phyloP scores from a whole-genome alignment of 2,113 vertebrate genomes.

The Crypturellus undulatus region DNA sequence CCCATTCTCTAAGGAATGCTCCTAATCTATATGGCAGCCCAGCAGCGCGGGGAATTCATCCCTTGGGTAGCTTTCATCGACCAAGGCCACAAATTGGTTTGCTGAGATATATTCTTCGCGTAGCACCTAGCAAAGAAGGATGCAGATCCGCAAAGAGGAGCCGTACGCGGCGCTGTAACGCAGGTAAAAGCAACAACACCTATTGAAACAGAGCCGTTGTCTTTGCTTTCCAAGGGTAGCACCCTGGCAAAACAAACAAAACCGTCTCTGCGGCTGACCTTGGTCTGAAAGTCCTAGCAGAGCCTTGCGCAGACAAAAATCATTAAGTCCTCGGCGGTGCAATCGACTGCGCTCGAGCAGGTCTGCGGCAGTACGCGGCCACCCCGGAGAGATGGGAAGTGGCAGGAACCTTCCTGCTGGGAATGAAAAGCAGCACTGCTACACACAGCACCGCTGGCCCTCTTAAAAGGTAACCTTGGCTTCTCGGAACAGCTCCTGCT shows the following conservation, averaged over 20 bases:
- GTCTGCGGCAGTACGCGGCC: not conserved
- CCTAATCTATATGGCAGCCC: not conserved
- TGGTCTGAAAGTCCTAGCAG: not conserved
- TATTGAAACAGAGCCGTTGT: not conserved
- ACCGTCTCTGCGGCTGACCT: not conserved
- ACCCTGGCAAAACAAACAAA: not conserved
- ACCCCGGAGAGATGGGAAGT: not conserved
- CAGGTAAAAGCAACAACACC: not conserved
- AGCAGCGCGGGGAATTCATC: accelerated
- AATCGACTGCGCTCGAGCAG: not conserved
- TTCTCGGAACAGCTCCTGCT: not conserved
- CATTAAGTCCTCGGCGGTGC: not conserved
- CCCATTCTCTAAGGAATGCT: not conserved
- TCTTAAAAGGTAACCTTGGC: not conserved
- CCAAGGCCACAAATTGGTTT: not conserved
- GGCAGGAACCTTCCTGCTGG: not conserved
- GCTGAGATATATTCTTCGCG: not conserved
- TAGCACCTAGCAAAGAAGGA: not conserved
- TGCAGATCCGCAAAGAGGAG: accelerated
- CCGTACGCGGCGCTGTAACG: accelerated
- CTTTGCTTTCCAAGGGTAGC: not conserved
- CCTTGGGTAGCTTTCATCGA: not conserved
- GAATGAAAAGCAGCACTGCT: not conserved
- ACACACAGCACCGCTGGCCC: not conserved
- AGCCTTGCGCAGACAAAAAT: not conserved